Evolutionary conservation across 2,888 invertebrate genomes (phyloP), one percentile per base, ranked within the genome.

Genomic region (Eupithecia abbreviata): DNA sequence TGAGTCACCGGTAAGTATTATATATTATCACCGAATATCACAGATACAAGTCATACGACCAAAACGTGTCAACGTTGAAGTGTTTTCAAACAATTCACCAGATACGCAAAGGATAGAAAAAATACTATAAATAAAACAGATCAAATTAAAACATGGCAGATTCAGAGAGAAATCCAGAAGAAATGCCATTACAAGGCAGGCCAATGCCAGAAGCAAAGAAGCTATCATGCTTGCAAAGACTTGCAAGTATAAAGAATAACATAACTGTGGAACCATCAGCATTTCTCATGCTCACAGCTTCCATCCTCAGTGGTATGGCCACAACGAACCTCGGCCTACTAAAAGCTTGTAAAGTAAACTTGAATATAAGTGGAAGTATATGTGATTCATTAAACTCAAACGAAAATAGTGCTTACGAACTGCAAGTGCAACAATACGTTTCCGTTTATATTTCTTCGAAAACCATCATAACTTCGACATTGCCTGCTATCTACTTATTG

Each of bases 261-360:
- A 83, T 88, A 18, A 87, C 87, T 6, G 82, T 89, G 0, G 88
- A 89, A 80, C 88, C 89, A 43, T 79, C 78, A 9, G 82, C 85
- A 4, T 79, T 84, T n/a, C 65, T 87, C 5, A 85, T 83, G 75
- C 77, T 88, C 43, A 78, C 83, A 30, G 83, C 85, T 2, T 82
- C 82, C 41, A 77, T 95, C 10, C 84, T 95, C 42, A 96, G 97
- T 0, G 95, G 96, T 62, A 86, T 97, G 77, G 96, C 97, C 18
- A 96, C 97, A 12, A 97, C 97, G 89, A 97, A 97, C 88, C 91
- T 97, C 10, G 97, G 97, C 86, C 90, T 97, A 81, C 97, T 97
- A 88, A 97, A 97, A 89, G 97, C 97, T 0, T 97, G 97, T 85
- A 92, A 97, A 30, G 97, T 97, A 0, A 97, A 97, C 86, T 91